Evolutionary conservation across 2,888 invertebrate species (phyloP).

Genomic region (Pseudoips prasinana): DNA sequence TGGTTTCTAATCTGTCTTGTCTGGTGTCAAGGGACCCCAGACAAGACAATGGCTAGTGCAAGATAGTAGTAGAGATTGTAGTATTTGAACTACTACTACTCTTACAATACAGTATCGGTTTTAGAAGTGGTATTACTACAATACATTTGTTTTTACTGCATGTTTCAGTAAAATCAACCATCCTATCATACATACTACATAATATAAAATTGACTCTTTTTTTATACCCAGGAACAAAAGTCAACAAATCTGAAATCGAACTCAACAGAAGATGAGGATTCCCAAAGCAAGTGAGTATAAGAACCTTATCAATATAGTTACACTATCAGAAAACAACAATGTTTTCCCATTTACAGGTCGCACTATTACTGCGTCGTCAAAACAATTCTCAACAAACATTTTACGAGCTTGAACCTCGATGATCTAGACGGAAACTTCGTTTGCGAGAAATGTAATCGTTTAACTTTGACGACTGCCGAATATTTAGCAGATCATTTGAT

Average conservation of each 20-base stretch:
- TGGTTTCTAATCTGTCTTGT: no score
- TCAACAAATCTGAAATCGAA: neutral
- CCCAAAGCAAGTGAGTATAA: conserved; percentile 24
- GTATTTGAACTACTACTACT: no score
- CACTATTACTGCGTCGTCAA: conserved; percentile 30
- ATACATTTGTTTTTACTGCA: no score
- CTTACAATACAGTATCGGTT: no score
- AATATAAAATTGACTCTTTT: no score
- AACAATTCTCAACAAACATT: conserved; percentile 42
- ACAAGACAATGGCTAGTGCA: no score
- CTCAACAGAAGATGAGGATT: conserved; percentile 10
- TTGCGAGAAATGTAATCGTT: conserved; percentile 52
- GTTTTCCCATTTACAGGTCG: conserved; percentile 52
- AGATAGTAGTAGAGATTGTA: no score
- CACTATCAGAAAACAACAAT: neutral
- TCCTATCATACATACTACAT: no score
- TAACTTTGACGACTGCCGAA: conserved; percentile 29
- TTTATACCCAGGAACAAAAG: neutral
- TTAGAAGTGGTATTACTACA: no score
- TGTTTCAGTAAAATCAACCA: no score
- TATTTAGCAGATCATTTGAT: conserved; percentile 46
- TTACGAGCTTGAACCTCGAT: conserved; percentile 36
- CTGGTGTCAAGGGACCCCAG: no score
- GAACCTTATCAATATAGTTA: neutral
- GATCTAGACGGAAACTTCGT: conserved; percentile 45